Evolutionary conservation across 2,888 invertebrate species (phyloP).

Genomic region (Rhamphomyia laevipes): DNA sequence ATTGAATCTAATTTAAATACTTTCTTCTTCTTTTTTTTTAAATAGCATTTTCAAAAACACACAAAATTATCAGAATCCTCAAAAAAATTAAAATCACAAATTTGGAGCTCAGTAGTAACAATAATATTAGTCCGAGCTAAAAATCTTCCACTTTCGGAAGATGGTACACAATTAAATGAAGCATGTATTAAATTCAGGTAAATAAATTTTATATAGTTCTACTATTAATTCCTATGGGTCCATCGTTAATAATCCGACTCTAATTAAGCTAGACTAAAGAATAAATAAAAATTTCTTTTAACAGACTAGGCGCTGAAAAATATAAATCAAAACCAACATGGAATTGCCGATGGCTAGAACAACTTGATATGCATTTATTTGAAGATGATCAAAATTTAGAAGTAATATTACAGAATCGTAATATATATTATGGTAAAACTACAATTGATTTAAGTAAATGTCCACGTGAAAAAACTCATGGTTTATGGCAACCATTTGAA

Average conservation of each 20-base stretch:
- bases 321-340: slow-evolving; percentile 87
- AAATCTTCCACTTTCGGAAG: slow-evolving; percentile 78
- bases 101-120: slow-evolving; percentile 96
- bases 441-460: slow-evolving; percentile 71
- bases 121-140: slow-evolving; percentile 94
- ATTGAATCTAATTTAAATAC: no score
- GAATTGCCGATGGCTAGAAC: slow-evolving; percentile 89
- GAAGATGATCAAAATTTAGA: slow-evolving; percentile 89
- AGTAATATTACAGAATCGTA: slow-evolving; percentile 65
- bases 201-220: slow-evolving; percentile 18
- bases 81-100: slow-evolving; percentile 79
- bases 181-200: slow-evolving; percentile 94
- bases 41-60: slow-evolving; percentile 67
- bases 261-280: no score
- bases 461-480: slow-evolving; percentile 84
- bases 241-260: no score
- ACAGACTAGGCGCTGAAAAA: slow-evolving; percentile 91
- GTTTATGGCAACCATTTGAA: slow-evolving; percentile 78
- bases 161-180: slow-evolving; percentile 70
- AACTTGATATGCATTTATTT: slow-evolving; percentile 92
- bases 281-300: not conserved
- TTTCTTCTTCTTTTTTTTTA: not conserved
- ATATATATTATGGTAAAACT: slow-evolving; percentile 48
- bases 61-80: slow-evolving; percentile 68
- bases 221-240: not conserved